phyloP scores from a whole-genome alignment of 1,140 invertebrate genomes.

The Apis mellifera region DNA sequence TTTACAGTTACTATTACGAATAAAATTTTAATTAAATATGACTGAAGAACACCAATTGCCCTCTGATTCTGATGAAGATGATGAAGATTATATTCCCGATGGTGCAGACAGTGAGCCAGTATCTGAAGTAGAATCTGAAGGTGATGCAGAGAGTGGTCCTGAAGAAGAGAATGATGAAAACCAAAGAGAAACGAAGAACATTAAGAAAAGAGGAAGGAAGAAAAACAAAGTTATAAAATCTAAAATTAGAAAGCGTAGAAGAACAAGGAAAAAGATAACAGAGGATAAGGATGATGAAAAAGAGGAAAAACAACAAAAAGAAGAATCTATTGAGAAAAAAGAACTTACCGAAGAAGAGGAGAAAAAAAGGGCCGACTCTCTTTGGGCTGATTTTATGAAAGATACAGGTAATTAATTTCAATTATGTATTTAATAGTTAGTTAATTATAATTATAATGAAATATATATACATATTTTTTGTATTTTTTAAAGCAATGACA shows the following conservation, averaged over 20 bases:
- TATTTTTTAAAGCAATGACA: constrained; percentile 48
- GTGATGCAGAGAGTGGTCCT: constrained; percentile 69
- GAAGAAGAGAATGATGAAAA: constrained; percentile 74
- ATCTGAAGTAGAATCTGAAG: constrained; percentile 76
- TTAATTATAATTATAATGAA: neutral
- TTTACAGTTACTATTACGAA: constrained; percentile 9
- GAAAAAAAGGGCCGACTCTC: constrained; percentile 86
- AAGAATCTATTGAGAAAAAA: constrained; percentile 52
- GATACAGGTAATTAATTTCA: constrained; percentile 83
- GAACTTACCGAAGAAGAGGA: constrained; percentile 82
- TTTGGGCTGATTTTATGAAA: constrained; percentile 89
- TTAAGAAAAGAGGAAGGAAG: constrained; percentile 41
- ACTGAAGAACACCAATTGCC: constrained; percentile 65
- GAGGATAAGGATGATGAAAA: constrained; percentile 27
- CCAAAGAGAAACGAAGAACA: constrained; percentile 57
- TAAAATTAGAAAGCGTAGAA: constrained; percentile 45
- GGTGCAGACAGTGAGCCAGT: constrained; percentile 67
- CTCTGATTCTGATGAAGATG: constrained; percentile 76
- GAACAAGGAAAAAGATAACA: constrained; percentile 13
- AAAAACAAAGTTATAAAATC: constrained; percentile 28
- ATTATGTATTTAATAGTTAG: neutral
- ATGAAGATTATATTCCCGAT: constrained; percentile 77
- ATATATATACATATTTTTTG: constrained; percentile 17
- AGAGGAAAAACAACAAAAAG: constrained; percentile 55
- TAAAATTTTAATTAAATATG: constrained; percentile 43